A percentile compares a stretch with the other conserved stretches of the same genome.
Conservation (phyloP, 1,140 invertebrate genomes). For the Copidosoma floridanum region DNA sequence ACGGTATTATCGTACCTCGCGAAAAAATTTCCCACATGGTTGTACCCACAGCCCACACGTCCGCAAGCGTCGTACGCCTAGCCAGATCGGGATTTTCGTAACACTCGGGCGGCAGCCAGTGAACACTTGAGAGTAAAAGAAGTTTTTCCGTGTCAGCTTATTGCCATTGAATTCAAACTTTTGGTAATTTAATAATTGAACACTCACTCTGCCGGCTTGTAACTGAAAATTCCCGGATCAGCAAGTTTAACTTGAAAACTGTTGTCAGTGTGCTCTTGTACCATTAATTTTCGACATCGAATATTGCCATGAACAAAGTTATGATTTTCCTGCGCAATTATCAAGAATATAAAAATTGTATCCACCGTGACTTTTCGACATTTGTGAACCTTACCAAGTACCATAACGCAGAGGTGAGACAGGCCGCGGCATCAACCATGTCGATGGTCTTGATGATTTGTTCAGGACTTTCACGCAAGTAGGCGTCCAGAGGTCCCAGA, state of each 20-base stretch:
- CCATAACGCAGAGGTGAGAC: slow-evolving; percentile 77
- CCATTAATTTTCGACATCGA: slow-evolving; percentile 77
- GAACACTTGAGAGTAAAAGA: slow-evolving; percentile 69
- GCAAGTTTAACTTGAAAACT: slow-evolving; percentile 75
- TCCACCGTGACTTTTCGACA: not conserved
- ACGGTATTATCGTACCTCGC: slow-evolving; percentile 60
- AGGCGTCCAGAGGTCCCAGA: slow-evolving; percentile 74
- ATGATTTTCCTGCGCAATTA: slow-evolving; percentile 66
- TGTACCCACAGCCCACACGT: slow-evolving; percentile 87
- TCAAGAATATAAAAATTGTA: too few relatives aligned
- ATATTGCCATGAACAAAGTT: slow-evolving; percentile 82
- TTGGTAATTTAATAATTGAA: slow-evolving; percentile 1
- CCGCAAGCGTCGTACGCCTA: slow-evolving; percentile 64
- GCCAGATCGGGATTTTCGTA: slow-evolving; percentile 68
- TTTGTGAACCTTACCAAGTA: slow-evolving; percentile 70
- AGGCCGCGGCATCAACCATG: slow-evolving; percentile 74
- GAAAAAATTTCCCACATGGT: slow-evolving; percentile 90
- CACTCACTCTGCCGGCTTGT: slow-evolving; percentile 64
- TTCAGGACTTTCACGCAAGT: slow-evolving; percentile 58
- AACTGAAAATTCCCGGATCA: slow-evolving; percentile 69
- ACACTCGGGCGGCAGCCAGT: slow-evolving; percentile 83
- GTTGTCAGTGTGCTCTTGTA: slow-evolving; percentile 66
- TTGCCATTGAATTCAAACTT: not conserved
- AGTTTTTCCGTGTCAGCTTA: slow-evolving; percentile 13
- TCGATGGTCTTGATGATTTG: slow-evolving; percentile 65